Conservation (phyloP, 2,888 invertebrate genomes). For the Hypercompe scribonia region DNA sequence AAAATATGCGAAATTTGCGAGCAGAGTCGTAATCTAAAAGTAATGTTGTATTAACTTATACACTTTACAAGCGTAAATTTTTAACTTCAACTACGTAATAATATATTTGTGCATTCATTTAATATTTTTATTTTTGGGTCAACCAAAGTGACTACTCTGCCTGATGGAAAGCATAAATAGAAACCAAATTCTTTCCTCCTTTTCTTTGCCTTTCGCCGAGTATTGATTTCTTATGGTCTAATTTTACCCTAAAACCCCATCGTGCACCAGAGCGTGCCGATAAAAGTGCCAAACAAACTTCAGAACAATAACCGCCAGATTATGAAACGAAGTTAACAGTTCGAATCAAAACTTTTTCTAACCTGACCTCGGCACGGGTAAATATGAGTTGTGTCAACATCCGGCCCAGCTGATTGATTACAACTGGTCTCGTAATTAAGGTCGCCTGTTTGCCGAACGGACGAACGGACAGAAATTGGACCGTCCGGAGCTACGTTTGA, state of each 20-base stretch:
- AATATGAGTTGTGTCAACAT: conserved; percentile 55
- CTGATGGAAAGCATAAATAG: too few species aligned
- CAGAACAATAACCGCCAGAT: not conserved
- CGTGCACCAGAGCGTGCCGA: not conserved
- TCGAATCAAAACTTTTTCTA: conserved; percentile 19
- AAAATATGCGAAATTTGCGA: not conserved
- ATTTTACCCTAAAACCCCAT: not conserved
- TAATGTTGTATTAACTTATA: too few species aligned
- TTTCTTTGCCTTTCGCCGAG: not conserved
- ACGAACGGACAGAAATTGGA: conserved; percentile 26
- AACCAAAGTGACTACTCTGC: too few species aligned
- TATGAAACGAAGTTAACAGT: not conserved
- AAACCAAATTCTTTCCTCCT: too few species aligned
- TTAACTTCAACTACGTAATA: not conserved
- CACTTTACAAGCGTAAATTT: too few species aligned
- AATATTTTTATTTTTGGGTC: too few species aligned
- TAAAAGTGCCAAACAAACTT: not conserved
- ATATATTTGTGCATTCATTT: not conserved
- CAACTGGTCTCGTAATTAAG: conserved; percentile 61
- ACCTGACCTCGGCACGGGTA: conserved; percentile 48
- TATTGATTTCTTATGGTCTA: not conserved
- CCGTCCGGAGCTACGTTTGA: conserved; percentile 28
- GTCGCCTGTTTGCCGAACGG: conserved; percentile 50
- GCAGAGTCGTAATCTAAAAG: too few species aligned
- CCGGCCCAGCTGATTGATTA: conserved; percentile 60